Evolutionary conservation across 2,113 vertebrate species (phyloP).

Genomic region (Tringa solitaria): DNA sequence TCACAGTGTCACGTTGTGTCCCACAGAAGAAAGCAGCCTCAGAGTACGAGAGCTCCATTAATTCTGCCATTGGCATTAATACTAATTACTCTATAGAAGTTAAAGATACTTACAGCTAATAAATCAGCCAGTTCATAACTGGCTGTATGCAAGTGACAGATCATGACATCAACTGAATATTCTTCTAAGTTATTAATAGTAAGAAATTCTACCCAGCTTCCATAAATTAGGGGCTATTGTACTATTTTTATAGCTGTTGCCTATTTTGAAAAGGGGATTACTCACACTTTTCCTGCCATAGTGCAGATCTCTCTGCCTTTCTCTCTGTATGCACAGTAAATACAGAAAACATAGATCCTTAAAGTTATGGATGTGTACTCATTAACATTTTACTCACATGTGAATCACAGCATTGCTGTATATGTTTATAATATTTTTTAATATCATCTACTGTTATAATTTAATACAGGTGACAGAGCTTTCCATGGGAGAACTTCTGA

Average conservation of each 20-base stretch:
- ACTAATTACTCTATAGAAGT: background rate
- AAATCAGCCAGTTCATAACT: background rate
- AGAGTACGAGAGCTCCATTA: background rate
- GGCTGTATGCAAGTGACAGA: background rate
- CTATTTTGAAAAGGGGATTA: background rate
- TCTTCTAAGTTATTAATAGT: background rate
- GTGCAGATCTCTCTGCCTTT: background rate
- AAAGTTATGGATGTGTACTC: background rate
- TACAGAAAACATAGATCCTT: background rate
- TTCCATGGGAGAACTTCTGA: conserved; percentile 97
- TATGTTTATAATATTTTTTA: background rate
- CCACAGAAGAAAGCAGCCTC: background rate
- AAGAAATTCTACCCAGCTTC: background rate
- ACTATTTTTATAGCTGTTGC: background rate
- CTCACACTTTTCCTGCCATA: background rate
- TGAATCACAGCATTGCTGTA: background rate
- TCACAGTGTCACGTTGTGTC: background rate
- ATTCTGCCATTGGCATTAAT: background rate
- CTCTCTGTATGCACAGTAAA: background rate
- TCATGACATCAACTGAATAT: background rate
- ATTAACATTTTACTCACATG: background rate
- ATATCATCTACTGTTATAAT: background rate
- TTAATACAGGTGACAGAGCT: conserved; percentile 89
- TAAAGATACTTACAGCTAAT: background rate
- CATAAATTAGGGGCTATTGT: background rate